Conservation (phyloP, 2,888 invertebrate species). For the Melanargia galathea region DNA sequence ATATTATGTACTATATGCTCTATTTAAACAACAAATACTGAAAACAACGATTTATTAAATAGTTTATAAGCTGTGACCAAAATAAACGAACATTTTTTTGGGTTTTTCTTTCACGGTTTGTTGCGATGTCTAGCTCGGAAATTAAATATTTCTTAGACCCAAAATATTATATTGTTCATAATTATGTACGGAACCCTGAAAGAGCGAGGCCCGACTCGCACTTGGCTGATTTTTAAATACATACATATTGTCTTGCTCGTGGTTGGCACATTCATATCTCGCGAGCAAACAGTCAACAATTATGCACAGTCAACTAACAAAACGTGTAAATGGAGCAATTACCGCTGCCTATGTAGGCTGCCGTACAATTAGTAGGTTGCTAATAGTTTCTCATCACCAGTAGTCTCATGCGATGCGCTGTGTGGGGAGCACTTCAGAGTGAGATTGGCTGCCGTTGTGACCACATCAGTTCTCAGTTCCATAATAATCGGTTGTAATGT, state of each 20-base stretch:
- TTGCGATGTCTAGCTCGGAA: too few relatives aligned
- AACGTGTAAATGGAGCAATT: constrained; percentile 82
- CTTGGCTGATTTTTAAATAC: too few relatives aligned
- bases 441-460: constrained; percentile 65
- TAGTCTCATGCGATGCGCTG: constrained; percentile 63
- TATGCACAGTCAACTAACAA: constrained; percentile 77
- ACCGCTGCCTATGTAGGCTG: constrained; percentile 79
- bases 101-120: too few relatives aligned
- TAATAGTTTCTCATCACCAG: constrained; percentile 80
- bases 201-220: too few relatives aligned
- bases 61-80: too few relatives aligned
- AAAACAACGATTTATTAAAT: too few relatives aligned
- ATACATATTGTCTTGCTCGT: constrained; percentile 57
- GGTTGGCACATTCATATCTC: constrained; percentile 67
- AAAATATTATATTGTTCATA: too few relatives aligned
- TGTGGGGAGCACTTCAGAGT: constrained; percentile 66
- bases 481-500: constrained; percentile 21
- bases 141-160: too few relatives aligned
- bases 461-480: constrained; percentile 50
- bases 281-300: constrained; percentile 74
- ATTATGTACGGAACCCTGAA: too few relatives aligned
- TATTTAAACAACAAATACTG: too few relatives aligned
- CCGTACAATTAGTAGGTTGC: constrained; percentile 77
- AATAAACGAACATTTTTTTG: too few relatives aligned
- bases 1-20: too few relatives aligned